Evolutionary conservation across 2,888 invertebrate species (phyloP), one percentile per base, ranked within the genome.

Genomic region (Entomobrya proxima): DNA sequence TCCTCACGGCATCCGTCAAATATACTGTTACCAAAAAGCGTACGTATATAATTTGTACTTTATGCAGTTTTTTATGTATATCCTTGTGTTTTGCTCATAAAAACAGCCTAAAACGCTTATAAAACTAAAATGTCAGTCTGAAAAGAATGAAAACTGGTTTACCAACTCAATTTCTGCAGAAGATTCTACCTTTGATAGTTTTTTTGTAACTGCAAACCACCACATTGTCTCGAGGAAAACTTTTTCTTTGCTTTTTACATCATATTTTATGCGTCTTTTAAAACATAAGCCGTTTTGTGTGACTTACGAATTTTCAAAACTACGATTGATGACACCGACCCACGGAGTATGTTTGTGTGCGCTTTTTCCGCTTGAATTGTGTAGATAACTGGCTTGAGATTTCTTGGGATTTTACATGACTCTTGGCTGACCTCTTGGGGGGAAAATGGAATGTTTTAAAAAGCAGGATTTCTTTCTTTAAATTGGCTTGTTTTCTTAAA

Each of bases 131-230:
- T 55, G 37, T 47, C 13, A 58, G 58, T 30, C 24, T 30, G 58
- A 72, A 52, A 74, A 74, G 32, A 24, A 44, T 64, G 61, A 78
- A 79, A 79, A 79, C 79, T 69, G 69, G 79, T 79, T 79, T 79
- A 79, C 79, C 67, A 79, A 79, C 64, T 61, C 50, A 40, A n/a
- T n/a, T n/a, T 40, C 30, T 47, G 13, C 44, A 7, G 24, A 40
- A 40, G 50, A 72, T 72, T 30, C 11, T 24, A 72, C 50, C 15
- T 15, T 18, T 13, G 64, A 64, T 32, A 50, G 15, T 4, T 4
- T 58, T 13, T 32, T 11, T 11, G 35, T 37, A 64, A 64, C 18
- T n/a, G n/a, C n/a, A n/a, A 35, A 58, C 24, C 47, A 72, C 50
- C 72, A 37, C 47, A 72, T 72, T 47, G 61, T 78, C 64, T 78